Base-by-base conservation (phyloP, 2,888 invertebrate species). In the Lucinisca nassula region DNA sequence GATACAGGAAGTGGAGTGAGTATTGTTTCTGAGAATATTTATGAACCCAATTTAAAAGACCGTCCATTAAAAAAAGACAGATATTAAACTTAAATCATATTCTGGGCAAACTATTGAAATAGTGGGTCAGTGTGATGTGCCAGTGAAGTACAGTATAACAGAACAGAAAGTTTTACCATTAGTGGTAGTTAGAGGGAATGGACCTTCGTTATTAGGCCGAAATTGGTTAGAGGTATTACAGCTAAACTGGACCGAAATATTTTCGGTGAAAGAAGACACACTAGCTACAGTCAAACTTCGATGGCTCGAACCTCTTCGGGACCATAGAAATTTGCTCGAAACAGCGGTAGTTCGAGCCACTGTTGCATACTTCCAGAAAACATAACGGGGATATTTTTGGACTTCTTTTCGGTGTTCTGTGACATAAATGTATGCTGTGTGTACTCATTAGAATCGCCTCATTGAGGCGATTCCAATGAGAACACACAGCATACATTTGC, bases 221-320 rank as follows among this genome's bases (percentile, higher is more conserved):
- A 24, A 75, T 45, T 2, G 79, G 79, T 67, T 79, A 27, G 61
- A 79, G 40, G 32, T 61, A 2, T 3, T 79, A 27, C 58, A 38
- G 30, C 37, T 79, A n/a, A 40, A 79, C n/a, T 79, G 61, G 79
- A 61, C 55, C 21, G 38, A 79, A 14, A 58, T 21, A 30, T 58
- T 61, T 78, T 37, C 35, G n/a, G 78, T 58, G 24, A n/a, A 67
- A 67, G 51, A 49, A 76, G 27, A n/a, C 21, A 0, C 30, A 21
- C 14, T 51, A 4, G n/a, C n/a, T n/a, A n/a, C n/a, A n/a, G n/a
- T n/a, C n/a, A n/a, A n/a, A n/a, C n/a, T n/a, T n/a, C n/a, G n/a
- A n/a, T n/a, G n/a, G n/a, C n/a, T n/a, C n/a, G n/a, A n/a, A n/a
- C n/a, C n/a, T n/a, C n/a, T n/a, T n/a, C n/a, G n/a, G n/a, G n/a